Conservation (phyloP, 2,888 invertebrate genomes). For the Lissonota sp. region DNA sequence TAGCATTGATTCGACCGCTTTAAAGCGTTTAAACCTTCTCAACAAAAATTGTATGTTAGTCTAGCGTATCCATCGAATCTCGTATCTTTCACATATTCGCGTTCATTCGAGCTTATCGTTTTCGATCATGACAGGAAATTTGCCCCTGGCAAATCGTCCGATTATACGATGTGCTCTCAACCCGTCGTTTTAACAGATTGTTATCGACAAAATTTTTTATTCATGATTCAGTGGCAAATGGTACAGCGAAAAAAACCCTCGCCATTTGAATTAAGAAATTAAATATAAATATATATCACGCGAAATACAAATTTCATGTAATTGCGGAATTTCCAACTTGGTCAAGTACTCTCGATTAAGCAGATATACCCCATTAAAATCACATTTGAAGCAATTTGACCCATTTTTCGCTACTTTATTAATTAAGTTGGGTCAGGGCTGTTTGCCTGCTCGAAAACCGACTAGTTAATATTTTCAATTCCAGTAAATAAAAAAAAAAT, state of each 20-base stretch:
- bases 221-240: conserved; percentile 23
- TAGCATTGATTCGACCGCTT: too few species aligned
- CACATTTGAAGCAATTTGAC: too few species aligned
- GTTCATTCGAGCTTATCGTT: conserved; percentile 44
- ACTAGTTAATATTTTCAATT: conserved; percentile 47
- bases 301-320: too few species aligned
- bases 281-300: too few species aligned
- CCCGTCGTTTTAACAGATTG: conserved; percentile 34
- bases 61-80: not conserved
- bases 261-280: too few species aligned
- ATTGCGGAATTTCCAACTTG: too few species aligned
- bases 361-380: too few species aligned
- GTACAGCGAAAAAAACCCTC: too few species aligned
- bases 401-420: not conserved
- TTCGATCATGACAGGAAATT: conserved; percentile 46
- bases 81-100: conserved; percentile 14
- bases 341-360: too few species aligned
- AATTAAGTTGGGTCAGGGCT: not conserved
- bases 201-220: conserved; percentile 50
- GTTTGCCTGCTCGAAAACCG: conserved; percentile 15
- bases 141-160: conserved; percentile 33
- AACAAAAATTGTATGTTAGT: conserved; percentile 13
- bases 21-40: too few species aligned
- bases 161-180: conserved; percentile 40
- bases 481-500: conserved; percentile 23